phyloP scores from a whole-genome alignment of 2,113 vertebrate species.

The Lophius piscatorius region DNA sequence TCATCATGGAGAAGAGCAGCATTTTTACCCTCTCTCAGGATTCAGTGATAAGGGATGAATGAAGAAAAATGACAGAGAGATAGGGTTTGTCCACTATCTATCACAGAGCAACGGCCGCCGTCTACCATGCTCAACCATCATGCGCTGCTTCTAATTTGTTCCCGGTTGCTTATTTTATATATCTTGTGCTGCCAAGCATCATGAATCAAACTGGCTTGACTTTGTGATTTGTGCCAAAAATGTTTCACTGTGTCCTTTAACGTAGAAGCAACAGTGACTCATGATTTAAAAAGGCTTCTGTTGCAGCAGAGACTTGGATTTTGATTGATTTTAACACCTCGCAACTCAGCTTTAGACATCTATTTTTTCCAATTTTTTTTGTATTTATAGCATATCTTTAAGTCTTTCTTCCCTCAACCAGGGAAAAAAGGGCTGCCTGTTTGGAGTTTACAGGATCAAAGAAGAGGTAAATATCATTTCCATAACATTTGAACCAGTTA shows the following conservation, averaged over 20 bases:
- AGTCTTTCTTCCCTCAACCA: conserved; percentile 39
- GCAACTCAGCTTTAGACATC: conserved; percentile 1
- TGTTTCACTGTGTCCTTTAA: conserved; percentile 28
- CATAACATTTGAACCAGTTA: conserved; percentile 79
- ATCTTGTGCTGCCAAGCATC: conserved; percentile 9
- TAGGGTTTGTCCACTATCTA: conserved; percentile 32
- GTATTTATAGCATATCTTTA: conserved; percentile 62
- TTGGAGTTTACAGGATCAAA: conserved; percentile 71
- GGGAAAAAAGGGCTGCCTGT: conserved; percentile 28
- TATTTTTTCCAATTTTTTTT: conserved; percentile 39
- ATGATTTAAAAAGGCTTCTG: conserved; percentile 18
- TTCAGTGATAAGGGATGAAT: conserved; percentile 43
- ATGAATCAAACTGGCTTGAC: conserved; percentile 41
- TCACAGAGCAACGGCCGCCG: conserved; percentile 30
- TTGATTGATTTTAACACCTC: conserved; percentile 46
- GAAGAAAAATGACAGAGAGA: conserved; percentile 55
- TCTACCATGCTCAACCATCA: conserved; percentile 6
- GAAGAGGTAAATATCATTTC: conserved; percentile 76
- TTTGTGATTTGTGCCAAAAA: conserved; percentile 23
- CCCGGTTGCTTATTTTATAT: conserved; percentile 5
- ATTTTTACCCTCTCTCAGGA: not conserved
- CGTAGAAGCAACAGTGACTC: not conserved
- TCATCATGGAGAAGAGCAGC: conserved; percentile 29
- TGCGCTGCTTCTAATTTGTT: not conserved
- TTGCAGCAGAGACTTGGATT: not conserved